Base-by-base conservation (phyloP, 2,888 invertebrate species). In the Spilarctia lutea region DNA sequence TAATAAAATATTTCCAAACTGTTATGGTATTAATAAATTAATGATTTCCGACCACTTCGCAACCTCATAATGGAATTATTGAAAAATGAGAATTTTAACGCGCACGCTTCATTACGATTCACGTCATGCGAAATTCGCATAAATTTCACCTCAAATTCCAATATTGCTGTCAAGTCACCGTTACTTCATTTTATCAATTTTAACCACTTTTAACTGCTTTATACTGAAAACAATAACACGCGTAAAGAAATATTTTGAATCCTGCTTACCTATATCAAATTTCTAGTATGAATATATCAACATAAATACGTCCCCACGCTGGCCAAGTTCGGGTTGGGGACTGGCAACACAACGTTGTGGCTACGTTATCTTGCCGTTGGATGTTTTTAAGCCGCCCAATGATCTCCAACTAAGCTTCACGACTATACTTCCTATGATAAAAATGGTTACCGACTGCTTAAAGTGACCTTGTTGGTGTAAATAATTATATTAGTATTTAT, bases 71-170 rank as follows among this genome's bases (percentile, higher is more conserved):
- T 88, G 80, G 79, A 85, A 85, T 88, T 88, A 88, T 85, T 83
- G 83, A 81, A 88, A 88, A 88, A 87, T 86, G 83, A 87, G 86
- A 87, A 87, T 87, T 89, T 87, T 86, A 86, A 88, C 85, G 83
- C 83, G 81, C 78, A 82, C 81, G 84, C 81, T 85, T 88, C 87
- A 89, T 90, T 89, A 85, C 79, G 76, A 89, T 90, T 89, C 89
- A 75, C 75, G 79, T 79, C 89, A 85, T 85, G 88, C 85, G 83
- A 79, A 82, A 73, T 73, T 76, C 79, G 84, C 82, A 81, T 85
- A 85, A 84, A 83, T 84, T 75, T 82, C 79, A 78, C 82, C 80
- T 79, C 85, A 79, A 86, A 87, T 87, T 88, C 86, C 87, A 84
- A 88, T 89, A 86, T 84, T 83, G 79, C 81, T 81, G 82, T 84